Evolutionary conservation across 2,113 vertebrate genomes (phyloP).

Genomic region (Anas platyrhynchos): DNA sequence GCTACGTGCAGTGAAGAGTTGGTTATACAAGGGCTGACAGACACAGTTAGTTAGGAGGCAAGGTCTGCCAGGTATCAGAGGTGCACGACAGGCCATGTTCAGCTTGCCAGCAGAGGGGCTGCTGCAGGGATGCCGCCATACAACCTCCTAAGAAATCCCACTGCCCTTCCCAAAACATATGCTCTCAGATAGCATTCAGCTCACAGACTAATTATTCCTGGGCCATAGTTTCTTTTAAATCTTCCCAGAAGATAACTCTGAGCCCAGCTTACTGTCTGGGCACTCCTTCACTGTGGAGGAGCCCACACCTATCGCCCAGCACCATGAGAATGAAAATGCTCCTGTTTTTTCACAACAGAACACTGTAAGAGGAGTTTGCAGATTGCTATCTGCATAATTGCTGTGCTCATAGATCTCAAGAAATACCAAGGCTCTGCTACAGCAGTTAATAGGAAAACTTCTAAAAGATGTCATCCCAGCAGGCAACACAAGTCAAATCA

Average conservation of each 20-base stretch:
- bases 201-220: neutral
- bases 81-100: neutral
- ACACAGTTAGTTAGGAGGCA: neutral
- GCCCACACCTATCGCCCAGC: neutral
- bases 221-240: neutral
- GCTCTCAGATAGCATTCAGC: neutral
- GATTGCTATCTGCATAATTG: neutral
- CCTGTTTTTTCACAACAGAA: neutral
- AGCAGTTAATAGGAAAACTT: neutral
- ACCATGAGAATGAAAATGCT: neutral
- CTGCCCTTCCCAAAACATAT: neutral
- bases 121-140: neutral
- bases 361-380: neutral
- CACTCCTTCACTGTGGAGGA: neutral
- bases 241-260: neutral
- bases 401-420: neutral
- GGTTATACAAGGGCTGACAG: slow-evolving; percentile 33
- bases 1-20: neutral
- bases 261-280: neutral
- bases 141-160: neutral
- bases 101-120: neutral
- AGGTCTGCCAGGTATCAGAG: slow-evolving; percentile 24
- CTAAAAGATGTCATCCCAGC: neutral
- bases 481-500: neutral
- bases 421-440: neutral